These are phyloP conservation scores for Marronus borbonicus DNA, from an alignment of 2,888 invertebrate species.

Conservation along the genomic window DNA sequence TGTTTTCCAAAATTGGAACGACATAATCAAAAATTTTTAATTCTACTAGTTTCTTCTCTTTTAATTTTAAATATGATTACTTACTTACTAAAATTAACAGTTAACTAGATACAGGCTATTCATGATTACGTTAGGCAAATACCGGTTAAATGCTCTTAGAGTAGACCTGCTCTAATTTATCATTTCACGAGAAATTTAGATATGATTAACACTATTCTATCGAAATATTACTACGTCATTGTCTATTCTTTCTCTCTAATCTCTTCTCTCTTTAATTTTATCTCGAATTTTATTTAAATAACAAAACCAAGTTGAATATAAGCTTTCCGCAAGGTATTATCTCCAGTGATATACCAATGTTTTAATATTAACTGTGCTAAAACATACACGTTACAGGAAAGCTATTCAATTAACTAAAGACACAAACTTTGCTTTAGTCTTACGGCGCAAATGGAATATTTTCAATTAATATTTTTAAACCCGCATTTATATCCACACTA, in stretches of 20 bases:
- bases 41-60: too few species aligned
- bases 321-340: slow-evolving; percentile 19
- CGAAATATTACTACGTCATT: slow-evolving; percentile 11
- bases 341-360: neutral
- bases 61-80: too few species aligned
- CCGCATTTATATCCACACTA: slow-evolving; percentile 17
- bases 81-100: too few species aligned
- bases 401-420: slow-evolving; percentile 34
- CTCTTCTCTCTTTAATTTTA: slow-evolving; percentile 12
- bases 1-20: too few species aligned
- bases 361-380: slow-evolving; percentile 40
- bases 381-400: slow-evolving; percentile 38
- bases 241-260: neutral
- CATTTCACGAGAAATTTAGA: neutral
- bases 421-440: slow-evolving; percentile 43
- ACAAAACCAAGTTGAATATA: neutral
- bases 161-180: neutral
- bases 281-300: slow-evolving; percentile 14
- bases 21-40: too few species aligned
- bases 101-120: too few species aligned
- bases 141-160: neutral
- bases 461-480: slow-evolving; percentile 37
- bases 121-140: too few species aligned
- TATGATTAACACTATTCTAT: neutral
- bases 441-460: slow-evolving; percentile 30